Base-by-base conservation (phyloP, 1,140 invertebrate genomes). In the Papilio xuthus region DNA sequence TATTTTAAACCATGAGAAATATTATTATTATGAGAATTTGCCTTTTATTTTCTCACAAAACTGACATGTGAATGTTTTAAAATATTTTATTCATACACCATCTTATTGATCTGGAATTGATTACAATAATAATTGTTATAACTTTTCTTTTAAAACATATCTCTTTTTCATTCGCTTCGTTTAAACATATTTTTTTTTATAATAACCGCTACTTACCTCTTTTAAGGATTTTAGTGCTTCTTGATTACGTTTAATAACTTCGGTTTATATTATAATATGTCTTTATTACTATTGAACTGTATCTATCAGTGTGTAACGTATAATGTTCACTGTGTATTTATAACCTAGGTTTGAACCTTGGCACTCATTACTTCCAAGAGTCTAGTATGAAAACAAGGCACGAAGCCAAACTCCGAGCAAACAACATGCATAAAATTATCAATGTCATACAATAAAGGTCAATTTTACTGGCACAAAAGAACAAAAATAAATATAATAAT, bases 311-410 rank as follows among this genome's bases (percentile, higher is more conserved):
- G 60, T 32, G 60, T 67, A 67, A 28, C 60, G 60, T 26, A 28
- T 76, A 23, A 76, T 60, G 56, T 60, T 63, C 23, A 32, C 32
- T 20, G 18, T 47, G 37, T 76, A 76, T 60, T 67, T 67, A 28
- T 67, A 67, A 67, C 60, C 72, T 56, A 76, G n/a, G 74, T 72
- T 50, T 10, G 70, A 78, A 67, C 82, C 82, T 83, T 83, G 80
- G 80, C 80, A 78, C 76, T 83, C 69, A 76, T 78, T 75, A 75
- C 37, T 32, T 75, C 50, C 71, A 78, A 32, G 74, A 80, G 78
- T 80, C 74, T 41, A 70, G 75, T 41, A 69, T 47, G 69, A 56
- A 74, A 73, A 60, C 56, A 53, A 79, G 69, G 77, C 67, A 53
- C 44, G 28, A 9, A 56, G 67, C 77, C 77, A 76, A 77, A 78